These are phyloP conservation scores for Phataginus tetradactyla DNA, from an alignment of 2,797 vertebrate genomes.

Conservation along the genomic window DNA sequence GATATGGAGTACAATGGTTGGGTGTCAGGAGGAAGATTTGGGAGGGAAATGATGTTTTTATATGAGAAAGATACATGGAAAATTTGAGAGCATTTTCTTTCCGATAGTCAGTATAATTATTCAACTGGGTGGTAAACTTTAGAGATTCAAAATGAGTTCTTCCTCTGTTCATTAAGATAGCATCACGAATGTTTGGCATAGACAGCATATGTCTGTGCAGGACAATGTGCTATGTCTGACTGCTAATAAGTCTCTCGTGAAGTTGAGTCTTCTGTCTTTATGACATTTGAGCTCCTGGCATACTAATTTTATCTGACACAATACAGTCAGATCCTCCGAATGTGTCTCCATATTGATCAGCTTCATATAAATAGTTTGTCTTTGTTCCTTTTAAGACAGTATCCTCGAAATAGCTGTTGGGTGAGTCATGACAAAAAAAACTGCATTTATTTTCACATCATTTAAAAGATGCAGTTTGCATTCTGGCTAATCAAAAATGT, in stretches of 20 bases:
- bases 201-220: constrained; percentile 54
- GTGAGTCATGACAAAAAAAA: neutral
- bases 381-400: constrained; percentile 41
- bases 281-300: constrained; percentile 72
- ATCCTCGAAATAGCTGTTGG: neutral
- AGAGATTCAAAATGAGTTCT: constrained; percentile 73
- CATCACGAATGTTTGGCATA: constrained; percentile 67
- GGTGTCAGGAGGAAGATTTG: constrained; percentile 39
- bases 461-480: neutral
- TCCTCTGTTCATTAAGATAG: constrained; percentile 70
- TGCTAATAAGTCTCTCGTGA: constrained; percentile 74
- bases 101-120: constrained; percentile 72
- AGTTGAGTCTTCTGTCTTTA: constrained; percentile 68
- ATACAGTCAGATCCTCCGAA: neutral
- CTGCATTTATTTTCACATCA: neutral
- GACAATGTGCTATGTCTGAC: constrained; percentile 50
- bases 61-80: constrained; percentile 54
- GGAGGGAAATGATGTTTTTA: constrained; percentile 66
- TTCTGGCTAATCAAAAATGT: neutral
- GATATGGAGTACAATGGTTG: constrained; percentile 62
- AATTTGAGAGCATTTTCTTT: constrained; percentile 51
- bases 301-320: constrained; percentile 64
- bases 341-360: neutral
- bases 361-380: constrained; percentile 23
- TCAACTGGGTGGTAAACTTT: constrained; percentile 81